These are phyloP conservation scores for Yoshiicerus persimilis DNA, from an alignment of 1,140 invertebrate species.

Conservation along the genomic window DNA sequence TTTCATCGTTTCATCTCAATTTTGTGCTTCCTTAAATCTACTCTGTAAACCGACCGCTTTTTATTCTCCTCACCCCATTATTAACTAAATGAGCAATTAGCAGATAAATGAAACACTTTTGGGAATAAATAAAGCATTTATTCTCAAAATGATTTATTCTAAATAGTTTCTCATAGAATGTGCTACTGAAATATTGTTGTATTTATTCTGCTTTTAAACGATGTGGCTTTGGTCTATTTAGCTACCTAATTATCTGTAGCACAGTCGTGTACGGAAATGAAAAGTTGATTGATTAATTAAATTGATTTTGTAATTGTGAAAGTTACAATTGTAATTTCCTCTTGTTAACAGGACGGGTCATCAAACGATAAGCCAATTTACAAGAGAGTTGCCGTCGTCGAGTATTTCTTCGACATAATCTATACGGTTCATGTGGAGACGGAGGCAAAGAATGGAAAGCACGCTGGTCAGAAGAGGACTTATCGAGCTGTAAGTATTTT, in stretches of 20 bases:
- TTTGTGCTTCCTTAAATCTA: neutral
- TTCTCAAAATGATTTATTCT: too few relatives aligned
- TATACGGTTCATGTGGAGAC: conserved; percentile 91
- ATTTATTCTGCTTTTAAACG: neutral
- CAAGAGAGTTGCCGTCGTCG: conserved; percentile 90
- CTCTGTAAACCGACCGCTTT: neutral
- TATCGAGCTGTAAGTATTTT: conserved; percentile 82
- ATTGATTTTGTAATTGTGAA: neutral
- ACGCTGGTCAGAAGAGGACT: conserved; percentile 93
- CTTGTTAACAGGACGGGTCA: conserved; percentile 55
- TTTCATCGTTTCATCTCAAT: neutral
- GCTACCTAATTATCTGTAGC: neutral
- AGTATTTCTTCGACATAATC: conserved; percentile 96
- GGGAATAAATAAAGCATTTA: too few relatives aligned
- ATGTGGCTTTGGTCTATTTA: too few relatives aligned
- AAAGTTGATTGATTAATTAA: neutral
- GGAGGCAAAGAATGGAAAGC: conserved; percentile 83
- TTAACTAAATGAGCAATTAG: too few relatives aligned
- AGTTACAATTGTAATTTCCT: conserved; percentile 43
- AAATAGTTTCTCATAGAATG: too few relatives aligned
- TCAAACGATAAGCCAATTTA: conserved; percentile 61
- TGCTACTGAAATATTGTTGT: too few relatives aligned
- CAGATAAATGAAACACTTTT: too few relatives aligned
- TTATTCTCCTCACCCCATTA: neutral
- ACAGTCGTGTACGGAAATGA: neutral